Evolutionary conservation across 2,797 vertebrate species (phyloP).

Genomic region (Pteropus rufus): DNA sequence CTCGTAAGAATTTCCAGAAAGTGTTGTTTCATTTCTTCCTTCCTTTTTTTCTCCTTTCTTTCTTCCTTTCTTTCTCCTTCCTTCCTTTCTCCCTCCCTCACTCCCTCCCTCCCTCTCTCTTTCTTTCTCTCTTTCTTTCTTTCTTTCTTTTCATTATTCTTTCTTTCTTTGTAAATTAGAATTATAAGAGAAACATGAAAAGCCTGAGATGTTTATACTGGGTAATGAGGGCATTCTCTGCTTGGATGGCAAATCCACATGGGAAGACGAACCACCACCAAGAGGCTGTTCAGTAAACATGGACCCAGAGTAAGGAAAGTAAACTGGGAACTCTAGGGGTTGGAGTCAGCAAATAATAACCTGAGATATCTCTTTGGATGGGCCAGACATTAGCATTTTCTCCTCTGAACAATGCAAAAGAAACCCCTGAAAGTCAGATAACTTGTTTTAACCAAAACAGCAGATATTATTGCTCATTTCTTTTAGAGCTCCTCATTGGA

Average conservation of each 20-base stretch:
- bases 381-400: not conserved
- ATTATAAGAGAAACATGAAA: not conserved
- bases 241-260: too few relatives aligned
- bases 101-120: not conserved
- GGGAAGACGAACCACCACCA: not conserved
- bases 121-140: not conserved
- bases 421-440: not conserved
- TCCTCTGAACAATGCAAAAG: not conserved
- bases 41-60: too few relatives aligned
- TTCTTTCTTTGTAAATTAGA: not conserved
- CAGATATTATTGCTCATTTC: not conserved
- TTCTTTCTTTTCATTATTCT: too few relatives aligned
- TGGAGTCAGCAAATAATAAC: not conserved
- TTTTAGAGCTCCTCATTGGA: not conserved
- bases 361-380: not conserved
- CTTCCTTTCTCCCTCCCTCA: too few relatives aligned
- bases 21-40: not conserved
- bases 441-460: not conserved
- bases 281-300: not conserved
- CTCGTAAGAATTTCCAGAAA: not conserved
- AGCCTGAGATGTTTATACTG: not conserved
- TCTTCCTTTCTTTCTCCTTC: too few relatives aligned
- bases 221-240: not conserved
- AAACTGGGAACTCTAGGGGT: not conserved
- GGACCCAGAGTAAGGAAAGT: not conserved